Evolutionary conservation across 1,140 invertebrate species (phyloP).

Genomic region (Drosophila oshimai): DNA sequence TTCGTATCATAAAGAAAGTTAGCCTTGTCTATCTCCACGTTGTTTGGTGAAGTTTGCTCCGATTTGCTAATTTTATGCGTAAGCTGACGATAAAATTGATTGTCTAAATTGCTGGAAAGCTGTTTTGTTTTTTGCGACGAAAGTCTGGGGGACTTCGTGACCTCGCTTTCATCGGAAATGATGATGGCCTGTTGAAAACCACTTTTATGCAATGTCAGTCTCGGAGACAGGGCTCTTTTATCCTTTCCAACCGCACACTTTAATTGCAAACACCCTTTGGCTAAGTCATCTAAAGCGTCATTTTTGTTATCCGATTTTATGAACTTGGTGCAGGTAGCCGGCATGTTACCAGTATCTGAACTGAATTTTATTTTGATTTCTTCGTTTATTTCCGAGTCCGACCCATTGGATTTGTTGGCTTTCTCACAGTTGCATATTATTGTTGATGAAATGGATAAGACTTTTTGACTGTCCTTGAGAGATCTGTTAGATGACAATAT

Average conservation of each 20-base stretch:
- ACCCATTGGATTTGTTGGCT: conserved; percentile 18
- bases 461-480: conserved; percentile 30
- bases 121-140: conserved; percentile 1
- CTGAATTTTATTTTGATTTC: conserved; percentile 26
- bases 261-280: conserved; percentile 11
- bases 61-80: conserved; percentile 60
- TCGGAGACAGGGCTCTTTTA: conserved; percentile 10
- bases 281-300: background rate
- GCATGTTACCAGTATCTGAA: conserved; percentile 3
- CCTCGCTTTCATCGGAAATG: conserved; percentile 31
- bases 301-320: background rate
- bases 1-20: conserved; percentile 57
- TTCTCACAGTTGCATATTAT: conserved; percentile 44
- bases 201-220: conserved; percentile 24
- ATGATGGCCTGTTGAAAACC: conserved; percentile 39
- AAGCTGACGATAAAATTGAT: conserved; percentile 39
- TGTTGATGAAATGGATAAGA: conserved; percentile 22
- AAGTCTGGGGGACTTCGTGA: conserved; percentile 9
- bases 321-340: background rate
- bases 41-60: conserved; percentile 81
- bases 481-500: conserved; percentile 29
- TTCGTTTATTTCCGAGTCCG: conserved; percentile 24
- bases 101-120: conserved; percentile 40
- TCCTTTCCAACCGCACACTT: conserved; percentile 23
- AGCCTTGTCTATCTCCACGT: conserved; percentile 54